Evolutionary conservation across 2,888 invertebrate species (phyloP), one percentile per base, ranked within the genome.

Genomic region (Coenonympha glycerion): DNA sequence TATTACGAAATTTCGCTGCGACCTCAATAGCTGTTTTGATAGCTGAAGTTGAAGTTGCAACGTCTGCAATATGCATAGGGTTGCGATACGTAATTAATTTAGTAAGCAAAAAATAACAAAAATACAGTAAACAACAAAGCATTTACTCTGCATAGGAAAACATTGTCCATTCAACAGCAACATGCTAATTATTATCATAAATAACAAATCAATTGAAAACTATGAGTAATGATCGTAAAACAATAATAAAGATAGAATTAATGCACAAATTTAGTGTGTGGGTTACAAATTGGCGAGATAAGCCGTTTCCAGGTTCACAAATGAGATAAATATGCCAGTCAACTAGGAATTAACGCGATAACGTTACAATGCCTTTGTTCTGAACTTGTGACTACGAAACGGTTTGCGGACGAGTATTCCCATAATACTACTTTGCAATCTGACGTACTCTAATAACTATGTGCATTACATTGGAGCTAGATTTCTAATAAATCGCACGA

Each of bases 341-440:
- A 72, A 76, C 71, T 67, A 62, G 64, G 68, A 72, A 72, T 64
- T 61, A 39, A 39, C 44, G 66, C 44, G 66, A 64, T 67, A 69
- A 69, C n/a, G 52, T 60, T 6, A 53, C 56, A 39, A 55, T 54
- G 16, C 33, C 55, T 54, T 54, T 60, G 61, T 51, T 60, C 55
- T 18, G 21, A 28, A 39, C 22, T 39, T 24, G 11, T 15, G 11
- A 19, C 21, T 19, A 22, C 39, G 22, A n/a, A n/a, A n/a, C n/a
- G n/a, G n/a, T 26, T 26, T 21, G 13, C 13, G 0, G 8, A 18
- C 18, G n/a, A 24, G 6, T 18, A 30, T 41, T 28, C 28, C 41
- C 16, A 22, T 22, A 26, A 11, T 19, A 30, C 40, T n/a, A 40
- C 9, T 6, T 41, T n/a, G 16, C 21, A 22, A 31, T 22, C 21